Evolutionary conservation across 2,113 vertebrate genomes (phyloP).

Genomic region (Columba livia): DNA sequence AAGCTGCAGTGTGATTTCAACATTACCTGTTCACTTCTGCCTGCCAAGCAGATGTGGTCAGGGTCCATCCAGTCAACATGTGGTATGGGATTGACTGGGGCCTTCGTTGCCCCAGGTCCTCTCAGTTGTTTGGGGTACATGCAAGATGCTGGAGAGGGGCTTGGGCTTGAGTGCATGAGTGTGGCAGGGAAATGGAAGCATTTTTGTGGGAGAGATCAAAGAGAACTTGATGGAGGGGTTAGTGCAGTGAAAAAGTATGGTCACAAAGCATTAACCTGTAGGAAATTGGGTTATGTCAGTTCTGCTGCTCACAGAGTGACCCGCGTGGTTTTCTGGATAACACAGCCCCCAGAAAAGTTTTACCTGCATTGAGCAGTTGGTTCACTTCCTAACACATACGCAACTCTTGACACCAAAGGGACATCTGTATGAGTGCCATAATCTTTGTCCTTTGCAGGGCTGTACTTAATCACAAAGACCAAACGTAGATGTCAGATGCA

Average conservation of each 20-base stretch:
- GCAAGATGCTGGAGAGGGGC: neutral
- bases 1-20: neutral
- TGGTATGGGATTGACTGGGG: rapidly evolving
- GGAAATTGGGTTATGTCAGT: neutral
- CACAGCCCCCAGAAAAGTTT: neutral
- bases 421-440: neutral
- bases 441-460: neutral
- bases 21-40: neutral
- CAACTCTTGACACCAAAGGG: neutral
- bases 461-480: neutral
- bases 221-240: neutral
- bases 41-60: neutral
- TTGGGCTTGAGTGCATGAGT: rapidly evolving
- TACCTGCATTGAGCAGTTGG: neutral
- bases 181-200: neutral
- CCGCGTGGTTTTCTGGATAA: neutral
- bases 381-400: neutral
- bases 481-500: neutral
- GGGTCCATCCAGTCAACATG: rapidly evolving
- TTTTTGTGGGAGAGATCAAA: neutral
- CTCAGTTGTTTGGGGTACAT: neutral
- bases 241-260: neutral
- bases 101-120: rapidly evolving
- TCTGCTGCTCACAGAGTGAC: neutral
- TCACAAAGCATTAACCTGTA: neutral